Evolutionary conservation across 1,140 invertebrate species (phyloP).

Genomic region (Phymorhynchus buccinoides): DNA sequence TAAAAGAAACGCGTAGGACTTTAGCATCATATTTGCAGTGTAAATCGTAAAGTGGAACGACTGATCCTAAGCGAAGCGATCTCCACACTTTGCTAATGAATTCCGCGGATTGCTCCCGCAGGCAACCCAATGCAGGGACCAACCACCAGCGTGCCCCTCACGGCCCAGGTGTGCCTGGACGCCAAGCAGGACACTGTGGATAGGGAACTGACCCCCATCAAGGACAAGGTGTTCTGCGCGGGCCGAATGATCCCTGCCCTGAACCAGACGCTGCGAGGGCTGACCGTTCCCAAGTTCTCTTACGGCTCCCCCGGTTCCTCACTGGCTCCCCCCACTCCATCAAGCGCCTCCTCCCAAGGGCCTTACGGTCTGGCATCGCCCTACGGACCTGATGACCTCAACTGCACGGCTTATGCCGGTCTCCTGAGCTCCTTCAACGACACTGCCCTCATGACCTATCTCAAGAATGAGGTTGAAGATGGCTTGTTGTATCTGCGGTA

Average conservation of each 20-base stretch:
- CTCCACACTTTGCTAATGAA: too few relatives aligned
- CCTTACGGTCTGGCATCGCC: neutral
- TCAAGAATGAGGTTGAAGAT: neutral
- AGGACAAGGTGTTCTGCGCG: neutral
- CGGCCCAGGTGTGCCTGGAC: neutral
- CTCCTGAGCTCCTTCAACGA: neutral
- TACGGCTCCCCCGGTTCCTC: neutral
- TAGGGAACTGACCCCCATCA: neutral
- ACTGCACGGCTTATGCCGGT: neutral
- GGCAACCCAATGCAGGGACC: neutral
- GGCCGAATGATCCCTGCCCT: neutral
- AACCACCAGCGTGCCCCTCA: neutral
- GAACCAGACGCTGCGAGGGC: neutral
- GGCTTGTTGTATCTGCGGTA: neutral
- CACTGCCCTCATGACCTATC: neutral
- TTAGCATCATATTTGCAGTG: too few relatives aligned
- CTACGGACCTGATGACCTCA: neutral
- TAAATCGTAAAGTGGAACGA: too few relatives aligned
- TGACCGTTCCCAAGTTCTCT: neutral
- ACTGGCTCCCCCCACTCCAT: neutral
- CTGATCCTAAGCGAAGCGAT: too few relatives aligned
- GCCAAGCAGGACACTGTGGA: neutral
- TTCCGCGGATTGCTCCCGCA: neutral
- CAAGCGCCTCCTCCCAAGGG: neutral
- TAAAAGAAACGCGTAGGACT: too few relatives aligned